Conservation (phyloP, 2,888 invertebrate genomes). For the Copidosoma aretas region DNA sequence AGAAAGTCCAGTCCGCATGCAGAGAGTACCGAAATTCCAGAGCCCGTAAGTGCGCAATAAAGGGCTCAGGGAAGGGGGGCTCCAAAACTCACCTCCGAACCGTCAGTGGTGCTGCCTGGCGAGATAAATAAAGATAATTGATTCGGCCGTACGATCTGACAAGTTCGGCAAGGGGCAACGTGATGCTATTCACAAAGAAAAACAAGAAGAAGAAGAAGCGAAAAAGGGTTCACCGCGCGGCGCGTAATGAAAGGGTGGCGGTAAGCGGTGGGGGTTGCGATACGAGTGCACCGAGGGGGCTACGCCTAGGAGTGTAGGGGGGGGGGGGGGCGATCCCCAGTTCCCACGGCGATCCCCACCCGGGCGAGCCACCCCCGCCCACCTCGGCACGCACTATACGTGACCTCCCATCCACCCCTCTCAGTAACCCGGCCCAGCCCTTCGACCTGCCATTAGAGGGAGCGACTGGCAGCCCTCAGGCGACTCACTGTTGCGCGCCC, state of each 20-base stretch:
- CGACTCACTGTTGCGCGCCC: not conserved
- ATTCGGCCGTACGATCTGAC: constrained; percentile 40
- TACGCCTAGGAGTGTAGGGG: constrained; percentile 13
- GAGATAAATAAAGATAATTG: constrained; percentile 41
- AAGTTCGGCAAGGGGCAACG: constrained; percentile 40
- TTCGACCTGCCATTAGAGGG: constrained; percentile 61
- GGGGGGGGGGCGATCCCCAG: constrained; percentile 29
- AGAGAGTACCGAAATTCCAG: too few relatives aligned
- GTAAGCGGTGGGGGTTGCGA: constrained; percentile 23
- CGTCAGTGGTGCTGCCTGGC: not conserved
- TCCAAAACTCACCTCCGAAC: too few relatives aligned
- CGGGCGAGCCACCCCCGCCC: constrained; percentile 44
- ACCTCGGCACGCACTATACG: constrained; percentile 40
- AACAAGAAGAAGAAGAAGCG: constrained; percentile 11
- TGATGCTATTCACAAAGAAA: constrained; percentile 23
- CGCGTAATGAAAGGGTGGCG: constrained; percentile 50
- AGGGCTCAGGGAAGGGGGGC: too few relatives aligned
- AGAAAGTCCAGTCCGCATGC: too few relatives aligned
- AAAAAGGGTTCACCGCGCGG: constrained; percentile 39
- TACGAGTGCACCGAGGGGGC: constrained; percentile 22
- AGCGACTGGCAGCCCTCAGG: constrained; percentile 10
- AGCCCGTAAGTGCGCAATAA: too few relatives aligned
- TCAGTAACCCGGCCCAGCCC: too few relatives aligned
- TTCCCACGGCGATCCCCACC: constrained; percentile 55
- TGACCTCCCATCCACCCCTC: constrained; percentile 51